Percentiles rank a stretch among this genome's conserved stretches.
Evolutionary conservation across 2,797 vertebrate genomes (phyloP).

Genomic region (Phylloscopus collybita): DNA sequence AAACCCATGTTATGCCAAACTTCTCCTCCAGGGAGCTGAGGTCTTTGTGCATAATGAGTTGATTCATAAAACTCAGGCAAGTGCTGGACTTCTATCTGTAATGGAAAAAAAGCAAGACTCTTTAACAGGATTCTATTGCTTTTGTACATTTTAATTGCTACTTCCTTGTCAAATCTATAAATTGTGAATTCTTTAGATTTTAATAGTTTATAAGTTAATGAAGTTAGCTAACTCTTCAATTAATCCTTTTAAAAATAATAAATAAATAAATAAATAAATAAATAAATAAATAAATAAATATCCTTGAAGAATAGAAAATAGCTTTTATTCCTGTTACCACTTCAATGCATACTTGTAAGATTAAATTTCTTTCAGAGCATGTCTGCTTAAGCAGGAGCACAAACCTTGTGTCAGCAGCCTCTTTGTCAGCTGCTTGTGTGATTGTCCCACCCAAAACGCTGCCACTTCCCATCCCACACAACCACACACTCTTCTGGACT

Average conservation of each 20-base stretch:
- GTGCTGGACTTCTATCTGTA: constrained; percentile 46
- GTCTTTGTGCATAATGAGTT: constrained; percentile 51
- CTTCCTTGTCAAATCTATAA: background rate
- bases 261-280: no score
- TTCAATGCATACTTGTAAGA: background rate
- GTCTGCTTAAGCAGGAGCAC: background rate
- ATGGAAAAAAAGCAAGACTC: background rate
- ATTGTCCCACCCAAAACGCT: background rate
- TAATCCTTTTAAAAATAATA: background rate
- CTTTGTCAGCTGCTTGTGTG: background rate
- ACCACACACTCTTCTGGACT: background rate
- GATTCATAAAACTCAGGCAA: constrained; percentile 60
- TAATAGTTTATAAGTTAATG: background rate
- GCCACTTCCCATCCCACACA: background rate
- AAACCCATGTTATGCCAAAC: constrained; percentile 67
- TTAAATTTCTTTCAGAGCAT: background rate
- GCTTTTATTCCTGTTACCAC: background rate
- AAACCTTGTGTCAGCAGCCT: background rate
- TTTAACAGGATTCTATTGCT: background rate
- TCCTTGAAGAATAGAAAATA: background rate
- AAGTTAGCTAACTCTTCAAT: background rate
- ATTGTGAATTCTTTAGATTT: background rate
- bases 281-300: no score
- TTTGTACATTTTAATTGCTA: background rate
- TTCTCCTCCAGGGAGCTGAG: constrained; percentile 67